A percentile compares a stretch with the other conserved stretches of the same genome.
Evolutionary conservation across 2,113 vertebrate species (phyloP).

Genomic region (Gopherus flavomarginatus): DNA sequence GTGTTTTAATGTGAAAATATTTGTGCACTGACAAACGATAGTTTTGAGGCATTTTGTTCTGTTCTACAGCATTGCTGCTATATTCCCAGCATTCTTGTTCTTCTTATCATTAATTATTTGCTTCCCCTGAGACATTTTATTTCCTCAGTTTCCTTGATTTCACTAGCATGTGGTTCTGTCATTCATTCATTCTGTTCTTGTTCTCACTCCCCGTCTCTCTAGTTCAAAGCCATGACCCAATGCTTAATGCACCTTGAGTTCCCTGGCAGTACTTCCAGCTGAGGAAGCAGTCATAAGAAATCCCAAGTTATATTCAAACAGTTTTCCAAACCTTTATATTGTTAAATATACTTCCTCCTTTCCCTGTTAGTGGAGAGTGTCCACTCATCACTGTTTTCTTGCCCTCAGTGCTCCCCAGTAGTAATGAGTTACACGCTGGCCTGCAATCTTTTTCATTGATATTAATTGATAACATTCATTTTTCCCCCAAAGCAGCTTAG

Average conservation of each 20-base stretch:
- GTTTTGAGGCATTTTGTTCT: slow-evolving; percentile 40
- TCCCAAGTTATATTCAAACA: slow-evolving; percentile 3
- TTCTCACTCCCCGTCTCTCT: slow-evolving; percentile 54
- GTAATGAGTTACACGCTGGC: background rate
- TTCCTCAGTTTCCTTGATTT: slow-evolving; percentile 65
- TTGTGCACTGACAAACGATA: background rate
- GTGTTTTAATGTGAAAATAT: background rate
- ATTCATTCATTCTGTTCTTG: slow-evolving; percentile 48
- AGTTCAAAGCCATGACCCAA: background rate
- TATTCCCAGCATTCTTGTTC: slow-evolving; percentile 39
- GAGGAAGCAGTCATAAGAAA: background rate
- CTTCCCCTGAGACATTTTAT: slow-evolving; percentile 44
- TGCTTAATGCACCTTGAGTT: slow-evolving; percentile 30
- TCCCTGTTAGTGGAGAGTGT: background rate
- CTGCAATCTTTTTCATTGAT: background rate
- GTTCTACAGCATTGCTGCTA: slow-evolving; percentile 44
- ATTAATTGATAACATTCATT: background rate
- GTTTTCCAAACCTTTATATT: background rate
- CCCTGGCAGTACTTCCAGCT: background rate
- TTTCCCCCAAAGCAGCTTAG: background rate
- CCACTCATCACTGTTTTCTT: background rate
- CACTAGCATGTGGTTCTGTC: slow-evolving; percentile 62
- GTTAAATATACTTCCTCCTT: background rate
- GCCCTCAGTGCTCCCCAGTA: background rate
- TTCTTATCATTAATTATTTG: slow-evolving; percentile 66